Conservation (phyloP, 1,140 invertebrate genomes). For the Meloidogyne hapla region DNA sequence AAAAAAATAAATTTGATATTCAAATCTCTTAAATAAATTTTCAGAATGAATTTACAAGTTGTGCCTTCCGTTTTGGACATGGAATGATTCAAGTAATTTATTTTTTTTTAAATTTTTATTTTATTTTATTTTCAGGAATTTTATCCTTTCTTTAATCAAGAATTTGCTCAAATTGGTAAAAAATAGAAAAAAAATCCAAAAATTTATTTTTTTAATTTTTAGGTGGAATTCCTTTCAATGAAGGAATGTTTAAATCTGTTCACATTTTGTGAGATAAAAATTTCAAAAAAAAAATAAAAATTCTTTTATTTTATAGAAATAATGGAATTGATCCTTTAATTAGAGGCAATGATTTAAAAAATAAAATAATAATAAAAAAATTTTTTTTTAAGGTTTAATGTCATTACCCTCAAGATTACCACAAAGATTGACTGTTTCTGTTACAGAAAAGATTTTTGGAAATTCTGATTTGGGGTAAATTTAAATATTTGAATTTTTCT, state of each 20-base stretch:
- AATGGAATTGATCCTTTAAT: conserved; percentile 64
- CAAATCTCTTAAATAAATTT: too few relatives aligned
- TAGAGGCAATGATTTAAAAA: conserved; percentile 69
- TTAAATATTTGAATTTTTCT: background rate
- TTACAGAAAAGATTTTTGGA: conserved; percentile 63
- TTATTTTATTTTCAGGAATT: conserved; percentile 52
- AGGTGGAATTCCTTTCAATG: conserved; percentile 62
- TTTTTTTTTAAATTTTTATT: conserved; percentile 11
- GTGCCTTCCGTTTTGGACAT: conserved; percentile 63
- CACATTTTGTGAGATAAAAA: conserved; percentile 44
- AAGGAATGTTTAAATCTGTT: conserved; percentile 59
- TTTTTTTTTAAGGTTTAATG: conserved; percentile 48
- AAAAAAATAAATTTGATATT: too few relatives aligned
- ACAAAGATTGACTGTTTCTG: conserved; percentile 59
- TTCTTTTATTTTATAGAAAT: conserved; percentile 44
- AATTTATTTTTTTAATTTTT: conserved; percentile 3
- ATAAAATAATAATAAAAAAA: conserved; percentile 2
- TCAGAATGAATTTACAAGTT: conserved; percentile 62
- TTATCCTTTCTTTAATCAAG: conserved; percentile 63
- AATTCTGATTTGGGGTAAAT: conserved; percentile 58
- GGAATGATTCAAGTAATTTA: conserved; percentile 58
- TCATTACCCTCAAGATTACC: conserved; percentile 56
- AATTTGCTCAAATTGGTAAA: conserved; percentile 54
- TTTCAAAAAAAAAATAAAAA: background rate
- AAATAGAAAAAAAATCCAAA: background rate